phyloP scores from a whole-genome alignment of 2,888 invertebrate species.

The Nemapogon koenigi region DNA sequence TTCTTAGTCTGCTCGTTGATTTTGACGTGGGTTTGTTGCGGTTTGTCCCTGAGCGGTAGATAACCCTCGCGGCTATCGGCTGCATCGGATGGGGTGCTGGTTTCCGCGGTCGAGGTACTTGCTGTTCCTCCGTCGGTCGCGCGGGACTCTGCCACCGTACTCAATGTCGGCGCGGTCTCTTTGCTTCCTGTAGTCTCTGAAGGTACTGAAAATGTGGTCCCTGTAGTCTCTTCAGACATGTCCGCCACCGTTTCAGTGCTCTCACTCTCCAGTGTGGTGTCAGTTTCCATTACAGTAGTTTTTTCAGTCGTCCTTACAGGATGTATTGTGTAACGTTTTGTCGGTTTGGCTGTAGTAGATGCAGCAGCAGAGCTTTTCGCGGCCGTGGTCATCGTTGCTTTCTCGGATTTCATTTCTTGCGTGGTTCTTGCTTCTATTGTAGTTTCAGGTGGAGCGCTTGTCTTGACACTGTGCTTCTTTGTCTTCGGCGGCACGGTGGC shows the following conservation, averaged over 20 bases:
- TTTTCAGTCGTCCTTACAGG: constrained; percentile 45
- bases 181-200: constrained; percentile 26
- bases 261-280: constrained; percentile 50
- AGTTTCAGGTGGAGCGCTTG: constrained; percentile 29
- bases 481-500: constrained; percentile 39
- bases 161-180: constrained; percentile 36
- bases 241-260: constrained; percentile 51
- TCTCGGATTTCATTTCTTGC: constrained; percentile 35
- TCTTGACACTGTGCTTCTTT: constrained; percentile 41
- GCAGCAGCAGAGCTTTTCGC: constrained; percentile 31
- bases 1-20: constrained; percentile 62
- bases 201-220: constrained; percentile 34
- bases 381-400: constrained; percentile 23
- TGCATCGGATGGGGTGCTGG: constrained; percentile 39
- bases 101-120: constrained; percentile 38
- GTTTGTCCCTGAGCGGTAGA: constrained; percentile 54
- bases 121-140: constrained; percentile 38
- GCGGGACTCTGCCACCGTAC: constrained; percentile 36
- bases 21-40: constrained; percentile 54
- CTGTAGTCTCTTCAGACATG: constrained; percentile 34
- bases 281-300: constrained; percentile 47
- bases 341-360: constrained; percentile 41
- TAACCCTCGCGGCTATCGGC: constrained; percentile 58
- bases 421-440: constrained; percentile 39
- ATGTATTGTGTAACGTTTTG: constrained; percentile 62